Conservation (phyloP, 2,113 vertebrate species). For the Genyomyrus donnyi region DNA sequence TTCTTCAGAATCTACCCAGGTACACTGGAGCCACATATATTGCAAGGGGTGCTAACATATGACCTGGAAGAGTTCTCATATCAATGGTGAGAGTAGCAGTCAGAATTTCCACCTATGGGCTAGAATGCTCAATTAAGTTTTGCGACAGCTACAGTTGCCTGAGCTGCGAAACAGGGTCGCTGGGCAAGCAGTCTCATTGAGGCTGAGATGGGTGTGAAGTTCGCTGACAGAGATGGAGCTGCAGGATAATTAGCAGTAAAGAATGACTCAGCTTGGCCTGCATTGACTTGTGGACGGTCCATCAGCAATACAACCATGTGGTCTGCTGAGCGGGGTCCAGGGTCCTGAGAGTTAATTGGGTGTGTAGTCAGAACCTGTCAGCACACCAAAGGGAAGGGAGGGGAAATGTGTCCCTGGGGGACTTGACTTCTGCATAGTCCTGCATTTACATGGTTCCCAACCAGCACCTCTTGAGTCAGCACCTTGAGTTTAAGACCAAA, state of each 20-base stretch:
- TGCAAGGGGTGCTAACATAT: background rate
- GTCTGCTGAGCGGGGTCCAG: background rate
- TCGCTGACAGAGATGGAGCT: conserved; percentile 4
- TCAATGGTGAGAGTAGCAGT: background rate
- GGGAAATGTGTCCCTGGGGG: background rate
- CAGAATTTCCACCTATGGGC: background rate
- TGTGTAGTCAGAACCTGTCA: background rate
- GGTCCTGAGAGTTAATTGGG: conserved; percentile 14
- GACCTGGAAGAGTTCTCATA: background rate
- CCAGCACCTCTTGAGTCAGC: background rate
- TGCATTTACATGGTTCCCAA: background rate
- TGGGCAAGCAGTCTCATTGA: background rate
- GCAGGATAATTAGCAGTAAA: conserved; percentile 15
- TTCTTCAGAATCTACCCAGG: conserved; percentile 97
- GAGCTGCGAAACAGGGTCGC: background rate
- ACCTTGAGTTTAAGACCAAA: background rate
- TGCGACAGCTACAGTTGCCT: background rate
- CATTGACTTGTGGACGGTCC: background rate
- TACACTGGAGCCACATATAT: conserved; percentile 32
- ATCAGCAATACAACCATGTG: background rate
- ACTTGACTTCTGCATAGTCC: background rate
- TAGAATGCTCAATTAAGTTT: background rate
- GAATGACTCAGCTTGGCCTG: conserved; percentile 27
- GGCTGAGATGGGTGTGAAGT: background rate
- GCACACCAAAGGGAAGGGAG: conserved; percentile 5